Percentiles rank a stretch among this genome's conserved stretches.
Evolutionary conservation across 2,113 vertebrate species (phyloP).

Genomic region (Oenanthe oenanthe): DNA sequence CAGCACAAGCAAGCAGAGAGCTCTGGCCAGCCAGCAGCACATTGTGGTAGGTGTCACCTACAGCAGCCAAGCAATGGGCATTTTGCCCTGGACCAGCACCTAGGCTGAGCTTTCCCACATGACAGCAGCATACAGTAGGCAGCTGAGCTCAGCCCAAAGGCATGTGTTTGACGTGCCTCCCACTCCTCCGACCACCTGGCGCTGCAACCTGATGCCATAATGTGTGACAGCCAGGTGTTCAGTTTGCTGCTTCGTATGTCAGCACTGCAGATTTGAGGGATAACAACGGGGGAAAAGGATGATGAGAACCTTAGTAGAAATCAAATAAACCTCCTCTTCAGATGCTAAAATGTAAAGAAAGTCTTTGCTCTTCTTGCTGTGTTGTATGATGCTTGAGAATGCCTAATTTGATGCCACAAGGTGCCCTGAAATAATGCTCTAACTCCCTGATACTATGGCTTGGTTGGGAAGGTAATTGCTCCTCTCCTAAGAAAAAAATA

Average conservation of each 20-base stretch:
- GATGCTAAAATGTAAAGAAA: background rate
- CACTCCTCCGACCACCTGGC: background rate
- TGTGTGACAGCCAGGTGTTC: conserved; percentile 54
- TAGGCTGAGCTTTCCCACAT: background rate
- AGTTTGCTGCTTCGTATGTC: background rate
- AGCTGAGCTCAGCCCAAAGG: conserved; percentile 48
- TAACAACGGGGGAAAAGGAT: background rate
- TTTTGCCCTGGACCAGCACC: background rate
- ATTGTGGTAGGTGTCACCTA: background rate
- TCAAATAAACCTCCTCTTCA: background rate
- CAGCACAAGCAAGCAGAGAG: background rate
- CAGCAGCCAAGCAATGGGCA: fast-evolving
- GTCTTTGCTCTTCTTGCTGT: background rate
- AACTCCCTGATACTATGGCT: background rate
- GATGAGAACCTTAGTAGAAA: background rate
- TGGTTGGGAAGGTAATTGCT: background rate
- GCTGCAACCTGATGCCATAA: conserved; percentile 39
- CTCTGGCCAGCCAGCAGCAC: background rate
- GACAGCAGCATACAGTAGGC: background rate
- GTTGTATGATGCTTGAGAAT: background rate
- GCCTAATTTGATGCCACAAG: background rate
- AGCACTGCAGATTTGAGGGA: background rate
- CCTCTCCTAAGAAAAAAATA: background rate
- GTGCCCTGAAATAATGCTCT: background rate
- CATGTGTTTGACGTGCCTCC: conserved; percentile 18